Percentiles rank a stretch among this genome's conserved stretches.
Evolutionary conservation across 2,797 vertebrate genomes (phyloP).

Genomic region (Melopsittacus undulatus): DNA sequence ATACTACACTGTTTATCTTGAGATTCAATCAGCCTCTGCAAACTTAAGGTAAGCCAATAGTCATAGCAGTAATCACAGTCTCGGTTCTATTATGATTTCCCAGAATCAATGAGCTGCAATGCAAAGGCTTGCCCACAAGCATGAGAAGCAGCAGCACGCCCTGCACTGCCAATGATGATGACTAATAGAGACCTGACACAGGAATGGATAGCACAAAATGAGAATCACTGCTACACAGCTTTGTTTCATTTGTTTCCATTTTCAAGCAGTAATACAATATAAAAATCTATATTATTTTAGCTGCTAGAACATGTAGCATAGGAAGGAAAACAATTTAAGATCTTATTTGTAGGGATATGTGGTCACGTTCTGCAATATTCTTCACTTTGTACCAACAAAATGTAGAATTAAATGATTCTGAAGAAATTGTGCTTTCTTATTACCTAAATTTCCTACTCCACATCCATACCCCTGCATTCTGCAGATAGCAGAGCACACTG

Average conservation of each 20-base stretch:
- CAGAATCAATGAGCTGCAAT: background rate
- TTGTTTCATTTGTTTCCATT: slow-evolving; percentile 1
- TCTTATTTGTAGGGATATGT: background rate
- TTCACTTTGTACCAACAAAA: background rate
- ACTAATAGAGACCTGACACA: background rate
- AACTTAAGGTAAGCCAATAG: background rate
- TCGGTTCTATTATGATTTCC: background rate
- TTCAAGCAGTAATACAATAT: background rate
- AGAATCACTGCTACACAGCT: background rate
- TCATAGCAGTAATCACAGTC: background rate
- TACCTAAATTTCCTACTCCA: background rate
- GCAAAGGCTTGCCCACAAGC: background rate
- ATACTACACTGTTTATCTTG: background rate
- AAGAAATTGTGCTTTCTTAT: background rate
- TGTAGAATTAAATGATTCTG: background rate
- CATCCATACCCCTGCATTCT: background rate
- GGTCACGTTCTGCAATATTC: background rate
- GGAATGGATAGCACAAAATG: background rate
- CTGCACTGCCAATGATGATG: background rate
- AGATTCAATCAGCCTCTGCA: slow-evolving; percentile 1
- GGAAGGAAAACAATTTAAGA: background rate
- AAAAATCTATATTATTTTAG: background rate
- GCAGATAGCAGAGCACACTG: background rate
- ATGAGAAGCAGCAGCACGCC: background rate
- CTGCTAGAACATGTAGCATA: background rate